These are phyloP conservation scores for Metaphire vulgaris DNA, from an alignment of 1,140 invertebrate genomes.

Conservation along the genomic window DNA sequence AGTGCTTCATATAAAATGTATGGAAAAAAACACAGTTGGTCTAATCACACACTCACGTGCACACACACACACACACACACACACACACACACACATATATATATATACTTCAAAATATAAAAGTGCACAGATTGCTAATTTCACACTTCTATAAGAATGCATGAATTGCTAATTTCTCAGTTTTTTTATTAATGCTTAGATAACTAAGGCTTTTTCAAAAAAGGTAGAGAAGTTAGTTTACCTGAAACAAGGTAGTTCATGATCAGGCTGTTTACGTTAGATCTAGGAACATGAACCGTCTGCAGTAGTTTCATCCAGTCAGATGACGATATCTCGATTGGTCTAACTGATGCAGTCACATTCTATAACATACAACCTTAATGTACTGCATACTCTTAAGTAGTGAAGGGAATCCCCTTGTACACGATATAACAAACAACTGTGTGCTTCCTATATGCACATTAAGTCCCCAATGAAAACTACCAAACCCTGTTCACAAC, in stretches of 20 bases:
- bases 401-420: too few species aligned
- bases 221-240: too few species aligned
- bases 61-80: background rate
- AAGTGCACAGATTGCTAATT: constrained; percentile 4
- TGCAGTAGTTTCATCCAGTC: constrained; percentile 68
- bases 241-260: constrained; percentile 98
- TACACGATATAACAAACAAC: too few species aligned
- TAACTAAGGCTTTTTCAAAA: too few species aligned
- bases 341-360: background rate
- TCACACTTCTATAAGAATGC: background rate
- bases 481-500: background rate
- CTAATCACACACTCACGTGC: background rate
- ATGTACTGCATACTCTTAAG: background rate
- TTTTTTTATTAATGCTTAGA: too few species aligned
- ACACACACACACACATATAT: background rate
- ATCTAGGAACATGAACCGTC: constrained; percentile 73
- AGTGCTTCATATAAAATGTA: background rate
- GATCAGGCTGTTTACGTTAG: constrained; percentile 91
- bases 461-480: background rate
- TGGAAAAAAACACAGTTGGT: background rate
- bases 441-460: too few species aligned
- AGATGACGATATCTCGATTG: constrained; percentile 33
- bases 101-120: background rate
- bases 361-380: background rate
- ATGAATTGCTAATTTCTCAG: background rate